Conservation (phyloP, 2,113 vertebrate species). For the Struthio camelus region DNA sequence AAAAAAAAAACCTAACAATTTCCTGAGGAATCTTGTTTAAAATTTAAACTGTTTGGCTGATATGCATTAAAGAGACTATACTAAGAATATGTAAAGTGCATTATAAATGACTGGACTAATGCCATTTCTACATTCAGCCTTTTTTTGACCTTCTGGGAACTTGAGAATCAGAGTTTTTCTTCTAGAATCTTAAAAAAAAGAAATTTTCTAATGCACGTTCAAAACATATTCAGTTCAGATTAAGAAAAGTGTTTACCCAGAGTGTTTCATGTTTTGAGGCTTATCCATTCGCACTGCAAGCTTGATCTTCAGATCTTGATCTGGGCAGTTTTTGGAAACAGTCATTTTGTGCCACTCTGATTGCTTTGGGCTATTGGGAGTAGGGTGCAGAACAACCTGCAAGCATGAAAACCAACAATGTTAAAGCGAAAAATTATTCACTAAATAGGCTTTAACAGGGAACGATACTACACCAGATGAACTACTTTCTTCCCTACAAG, state of each 20-base stretch:
- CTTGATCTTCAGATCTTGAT: slow-evolving; percentile 96
- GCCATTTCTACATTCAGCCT: neutral
- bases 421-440: neutral
- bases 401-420: neutral
- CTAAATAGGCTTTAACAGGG: neutral
- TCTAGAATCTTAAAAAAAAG: neutral
- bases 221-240: neutral
- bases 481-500: neutral
- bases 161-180: neutral
- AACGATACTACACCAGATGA: neutral
- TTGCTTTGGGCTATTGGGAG: slow-evolving; percentile 96
- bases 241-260: slow-evolving; percentile 83
- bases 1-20: neutral
- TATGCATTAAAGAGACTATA: neutral
- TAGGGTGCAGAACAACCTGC: slow-evolving; percentile 96
- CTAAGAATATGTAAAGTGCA: neutral
- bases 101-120: neutral
- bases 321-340: slow-evolving; percentile 94
- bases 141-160: neutral
- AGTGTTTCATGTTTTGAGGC: slow-evolving; percentile 99
- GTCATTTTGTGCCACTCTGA: slow-evolving; percentile 97
- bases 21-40: neutral
- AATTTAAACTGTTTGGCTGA: neutral
- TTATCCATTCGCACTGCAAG: slow-evolving; percentile 98
- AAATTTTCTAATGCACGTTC: neutral